Conservation (phyloP, 2,888 invertebrate genomes). For the Thymelicus acteon region DNA sequence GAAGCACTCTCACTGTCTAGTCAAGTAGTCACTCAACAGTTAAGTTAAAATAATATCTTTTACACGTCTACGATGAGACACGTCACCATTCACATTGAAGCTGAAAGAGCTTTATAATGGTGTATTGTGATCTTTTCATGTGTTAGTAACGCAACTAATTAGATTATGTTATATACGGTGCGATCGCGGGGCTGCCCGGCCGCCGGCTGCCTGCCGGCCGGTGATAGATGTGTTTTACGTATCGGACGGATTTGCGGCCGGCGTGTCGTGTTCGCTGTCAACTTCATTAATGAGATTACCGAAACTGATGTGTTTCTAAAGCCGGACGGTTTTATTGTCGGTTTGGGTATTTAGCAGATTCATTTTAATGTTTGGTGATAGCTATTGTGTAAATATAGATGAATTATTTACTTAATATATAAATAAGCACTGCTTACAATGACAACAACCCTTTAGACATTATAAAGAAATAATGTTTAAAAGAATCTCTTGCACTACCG, state of each 20-base stretch:
- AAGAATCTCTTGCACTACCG: no score
- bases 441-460: no score
- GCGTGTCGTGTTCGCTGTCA: conserved; percentile 13
- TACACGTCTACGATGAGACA: no score
- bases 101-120: background rate
- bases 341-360: conserved; percentile 13
- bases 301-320: conserved; percentile 15
- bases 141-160: conserved; percentile 12
- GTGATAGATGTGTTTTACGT: conserved; percentile 11
- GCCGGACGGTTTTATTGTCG: conserved; percentile 25
- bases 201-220: background rate
- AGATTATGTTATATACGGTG: conserved; percentile 20
- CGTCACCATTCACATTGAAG: background rate
- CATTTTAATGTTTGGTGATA: background rate
- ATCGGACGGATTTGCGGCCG: conserved; percentile 25
- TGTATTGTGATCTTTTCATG: conserved; percentile 13
- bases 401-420: no score
- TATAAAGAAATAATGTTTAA: no score
- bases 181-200: conserved; percentile 1
- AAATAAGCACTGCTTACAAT: no score
- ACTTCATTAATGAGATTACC: conserved; percentile 30
- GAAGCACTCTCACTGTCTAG: no score
- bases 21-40: no score
- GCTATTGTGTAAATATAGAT: no score
- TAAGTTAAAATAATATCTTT: no score